Base-by-base conservation (phyloP, 2,888 invertebrate species). In the Eristalis arbustorum region DNA sequence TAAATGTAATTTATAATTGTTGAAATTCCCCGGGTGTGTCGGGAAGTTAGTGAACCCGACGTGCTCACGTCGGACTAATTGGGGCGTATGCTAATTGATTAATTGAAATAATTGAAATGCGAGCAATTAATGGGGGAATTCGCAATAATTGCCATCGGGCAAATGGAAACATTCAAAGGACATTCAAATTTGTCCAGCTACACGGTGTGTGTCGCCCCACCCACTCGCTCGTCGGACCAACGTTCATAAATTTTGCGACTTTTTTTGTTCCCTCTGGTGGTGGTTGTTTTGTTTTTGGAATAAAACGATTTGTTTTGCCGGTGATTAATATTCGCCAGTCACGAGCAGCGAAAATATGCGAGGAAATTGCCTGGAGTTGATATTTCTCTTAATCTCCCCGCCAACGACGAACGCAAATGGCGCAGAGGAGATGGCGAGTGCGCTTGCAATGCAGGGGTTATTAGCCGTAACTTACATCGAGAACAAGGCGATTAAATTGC, bases 271-370 rank as follows among this genome's bases (percentile, higher is more conserved):
- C 6, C 18, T 49, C 6, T 25, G 25, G n/a, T 42, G 42, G 18
- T 18, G 18, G 49, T 49, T 49, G 18, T 69, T 31, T 62, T 74
- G 37, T 14, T 67, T 64, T 75, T 71, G n/a, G 69, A 75, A 59
- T 73, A 81, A 75, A 71, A 18, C 81, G 69, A 75, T 81, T 75
- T 81, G 81, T 61, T 81, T 64, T 61, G 37, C 18, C 14, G 37
- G 57, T 81, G 81, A 81, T 81, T 75, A 69, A 81, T 75, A 66
- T 40, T 56, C 34, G 49, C 64, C 37, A 66, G 75, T 81, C 81
- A 81, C 81, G 81, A 81, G 42, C 79, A 80, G 56, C 59, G n/a
- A 56, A 63, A 73, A 74, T 34, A 28, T 69, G 59, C 75, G 28
- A 49, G 23, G 80, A 64, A 75, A 69, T 73, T 28, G 56, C 73